phyloP scores from a whole-genome alignment of 2,888 invertebrate species.

The Leucophora obtusa region DNA sequence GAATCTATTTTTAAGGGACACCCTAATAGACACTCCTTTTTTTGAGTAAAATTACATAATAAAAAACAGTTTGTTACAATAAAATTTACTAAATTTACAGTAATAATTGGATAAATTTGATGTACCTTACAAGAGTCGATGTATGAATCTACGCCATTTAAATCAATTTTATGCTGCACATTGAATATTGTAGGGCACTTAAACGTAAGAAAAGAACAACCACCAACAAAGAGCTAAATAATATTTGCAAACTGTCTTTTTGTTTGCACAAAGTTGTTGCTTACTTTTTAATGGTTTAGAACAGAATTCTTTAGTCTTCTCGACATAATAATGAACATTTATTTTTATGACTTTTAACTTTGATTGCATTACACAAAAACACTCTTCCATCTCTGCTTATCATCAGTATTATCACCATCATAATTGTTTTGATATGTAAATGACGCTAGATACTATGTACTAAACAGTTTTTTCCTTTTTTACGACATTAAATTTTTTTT shows the following conservation, averaged over 20 bases:
- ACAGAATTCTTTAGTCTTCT: neutral
- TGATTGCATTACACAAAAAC: conserved; percentile 47
- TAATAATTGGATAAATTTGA: too few species aligned
- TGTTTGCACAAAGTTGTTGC: neutral
- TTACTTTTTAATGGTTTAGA: conserved; percentile 6
- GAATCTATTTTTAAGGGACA: too few species aligned
- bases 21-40: too few species aligned
- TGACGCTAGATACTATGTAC: neutral
- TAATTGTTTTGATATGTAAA: conserved; percentile 44
- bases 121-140: too few species aligned
- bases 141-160: too few species aligned
- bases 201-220: neutral
- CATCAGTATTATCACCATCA: conserved; percentile 32
- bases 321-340: conserved; percentile 32
- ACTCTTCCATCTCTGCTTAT: neutral
- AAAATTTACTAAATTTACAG: too few species aligned
- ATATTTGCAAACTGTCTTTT: conserved; percentile 20
- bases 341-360: conserved; percentile 42
- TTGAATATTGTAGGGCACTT: too few species aligned
- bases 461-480: neutral
- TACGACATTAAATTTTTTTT: conserved; percentile 21
- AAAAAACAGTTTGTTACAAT: too few species aligned
- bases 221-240: neutral
- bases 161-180: too few species aligned
- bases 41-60: too few species aligned